Conservation (phyloP, 2,113 vertebrate genomes). For the Heterochromis multidens region DNA sequence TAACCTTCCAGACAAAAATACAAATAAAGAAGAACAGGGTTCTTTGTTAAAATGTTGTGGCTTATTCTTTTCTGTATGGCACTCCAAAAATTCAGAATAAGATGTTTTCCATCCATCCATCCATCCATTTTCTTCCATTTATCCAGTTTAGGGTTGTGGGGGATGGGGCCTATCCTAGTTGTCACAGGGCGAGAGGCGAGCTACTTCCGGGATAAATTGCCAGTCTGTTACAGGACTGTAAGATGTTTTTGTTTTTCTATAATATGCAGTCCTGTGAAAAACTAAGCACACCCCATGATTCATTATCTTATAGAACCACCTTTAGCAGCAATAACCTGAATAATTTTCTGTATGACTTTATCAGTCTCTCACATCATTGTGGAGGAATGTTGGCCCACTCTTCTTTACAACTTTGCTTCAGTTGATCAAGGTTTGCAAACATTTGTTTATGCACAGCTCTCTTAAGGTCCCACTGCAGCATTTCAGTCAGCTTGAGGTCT, state of each 20-base stretch:
- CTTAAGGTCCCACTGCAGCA: no score
- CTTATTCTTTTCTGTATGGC: background rate
- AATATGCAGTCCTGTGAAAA: background rate
- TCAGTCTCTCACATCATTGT: no score
- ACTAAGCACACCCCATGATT: background rate
- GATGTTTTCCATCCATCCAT: accelerated
- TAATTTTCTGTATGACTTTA: background rate
- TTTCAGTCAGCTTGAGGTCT: background rate
- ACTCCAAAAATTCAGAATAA: background rate
- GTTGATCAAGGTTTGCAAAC: no score
- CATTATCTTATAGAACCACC: background rate
- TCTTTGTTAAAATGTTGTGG: background rate
- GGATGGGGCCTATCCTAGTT: background rate
- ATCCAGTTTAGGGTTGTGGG: background rate
- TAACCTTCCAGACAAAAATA: background rate
- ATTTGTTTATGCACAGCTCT: no score
- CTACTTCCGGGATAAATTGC: background rate
- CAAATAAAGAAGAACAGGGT: background rate
- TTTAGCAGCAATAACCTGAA: background rate
- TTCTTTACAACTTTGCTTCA: no score
- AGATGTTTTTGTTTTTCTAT: background rate
- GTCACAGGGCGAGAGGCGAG: background rate
- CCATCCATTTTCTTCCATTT: background rate
- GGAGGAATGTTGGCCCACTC: no score
- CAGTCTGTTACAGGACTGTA: background rate